These are phyloP conservation scores for Perodicticus potto DNA, from an alignment of 2,797 vertebrate species.

Conservation along the genomic window DNA sequence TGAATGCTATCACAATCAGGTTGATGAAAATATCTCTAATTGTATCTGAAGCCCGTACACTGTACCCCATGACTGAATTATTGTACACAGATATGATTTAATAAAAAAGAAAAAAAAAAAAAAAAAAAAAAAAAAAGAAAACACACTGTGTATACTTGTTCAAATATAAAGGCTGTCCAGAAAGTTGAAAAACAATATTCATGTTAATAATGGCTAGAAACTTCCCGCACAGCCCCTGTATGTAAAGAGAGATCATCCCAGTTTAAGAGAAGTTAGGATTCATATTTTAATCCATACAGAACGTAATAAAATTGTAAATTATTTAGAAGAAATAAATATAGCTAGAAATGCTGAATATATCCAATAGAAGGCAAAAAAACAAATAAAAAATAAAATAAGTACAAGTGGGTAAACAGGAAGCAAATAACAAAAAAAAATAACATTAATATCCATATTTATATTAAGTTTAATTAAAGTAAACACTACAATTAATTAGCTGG, in stretches of 20 bases:
- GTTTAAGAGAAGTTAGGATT: background rate
- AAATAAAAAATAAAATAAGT: background rate
- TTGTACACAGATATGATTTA: too few species aligned
- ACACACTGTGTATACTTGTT: too few species aligned
- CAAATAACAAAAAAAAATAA: background rate
- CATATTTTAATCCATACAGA: background rate
- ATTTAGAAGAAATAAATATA: slow-evolving; percentile 15
- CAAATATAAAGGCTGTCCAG: background rate
- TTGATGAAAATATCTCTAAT: too few species aligned
- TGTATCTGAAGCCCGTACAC: too few species aligned
- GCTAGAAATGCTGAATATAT: background rate
- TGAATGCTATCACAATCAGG: too few species aligned
- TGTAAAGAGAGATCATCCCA: background rate
- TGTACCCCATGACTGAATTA: too few species aligned
- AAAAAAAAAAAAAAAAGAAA: too few species aligned
- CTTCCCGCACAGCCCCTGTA: too few species aligned
- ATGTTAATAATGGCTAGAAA: too few species aligned
- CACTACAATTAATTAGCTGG: background rate
- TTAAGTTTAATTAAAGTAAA: background rate
- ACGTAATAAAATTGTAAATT: background rate
- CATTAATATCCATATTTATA: background rate
- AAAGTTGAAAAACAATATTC: too few species aligned
- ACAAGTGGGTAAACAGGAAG: background rate
- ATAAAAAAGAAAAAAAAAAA: too few species aligned
- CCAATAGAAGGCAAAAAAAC: background rate